phyloP scores from a whole-genome alignment of 1,140 invertebrate genomes.

The Chymomyza costata region DNA sequence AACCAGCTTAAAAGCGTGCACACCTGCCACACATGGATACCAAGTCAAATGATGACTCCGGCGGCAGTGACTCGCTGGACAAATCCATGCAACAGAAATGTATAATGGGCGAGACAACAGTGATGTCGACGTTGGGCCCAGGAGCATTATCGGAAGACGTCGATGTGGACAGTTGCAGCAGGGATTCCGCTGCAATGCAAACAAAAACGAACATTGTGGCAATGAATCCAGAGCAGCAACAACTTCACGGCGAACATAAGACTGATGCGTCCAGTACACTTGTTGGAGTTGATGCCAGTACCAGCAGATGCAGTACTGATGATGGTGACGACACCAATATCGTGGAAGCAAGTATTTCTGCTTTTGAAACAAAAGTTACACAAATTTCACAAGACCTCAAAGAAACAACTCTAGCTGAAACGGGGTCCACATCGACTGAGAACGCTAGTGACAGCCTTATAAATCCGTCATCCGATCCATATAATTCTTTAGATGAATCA shows the following conservation, averaged over 20 bases:
- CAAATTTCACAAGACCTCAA: constrained; percentile 68
- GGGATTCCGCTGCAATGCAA: constrained; percentile 42
- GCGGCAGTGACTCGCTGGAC: constrained; percentile 62
- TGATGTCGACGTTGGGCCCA: constrained; percentile 15
- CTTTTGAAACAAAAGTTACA: constrained; percentile 66
- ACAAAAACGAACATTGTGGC: not conserved
- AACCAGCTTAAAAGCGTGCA: too few species aligned
- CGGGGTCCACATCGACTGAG: not conserved
- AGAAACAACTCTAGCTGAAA: constrained; percentile 60
- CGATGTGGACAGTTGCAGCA: constrained; percentile 37
- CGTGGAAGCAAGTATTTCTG: constrained; percentile 32
- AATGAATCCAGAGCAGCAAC: constrained; percentile 1
- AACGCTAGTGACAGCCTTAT: constrained; percentile 17
- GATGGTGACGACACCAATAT: constrained; percentile 12
- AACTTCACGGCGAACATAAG: constrained; percentile 19
- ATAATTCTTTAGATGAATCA: constrained; percentile 29
- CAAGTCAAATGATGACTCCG: constrained; percentile 64
- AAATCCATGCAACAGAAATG: constrained; percentile 70
- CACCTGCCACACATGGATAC: constrained; percentile 54
- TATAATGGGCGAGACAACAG: constrained; percentile 60
- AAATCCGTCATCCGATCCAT: constrained; percentile 13
- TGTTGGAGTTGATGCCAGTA: too few species aligned
- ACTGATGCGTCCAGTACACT: constrained; percentile 9
- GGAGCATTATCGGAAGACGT: constrained; percentile 24
- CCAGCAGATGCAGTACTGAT: too few species aligned